Conservation (phyloP, 2,113 vertebrate genomes). For the Xenopus borealis region DNA sequence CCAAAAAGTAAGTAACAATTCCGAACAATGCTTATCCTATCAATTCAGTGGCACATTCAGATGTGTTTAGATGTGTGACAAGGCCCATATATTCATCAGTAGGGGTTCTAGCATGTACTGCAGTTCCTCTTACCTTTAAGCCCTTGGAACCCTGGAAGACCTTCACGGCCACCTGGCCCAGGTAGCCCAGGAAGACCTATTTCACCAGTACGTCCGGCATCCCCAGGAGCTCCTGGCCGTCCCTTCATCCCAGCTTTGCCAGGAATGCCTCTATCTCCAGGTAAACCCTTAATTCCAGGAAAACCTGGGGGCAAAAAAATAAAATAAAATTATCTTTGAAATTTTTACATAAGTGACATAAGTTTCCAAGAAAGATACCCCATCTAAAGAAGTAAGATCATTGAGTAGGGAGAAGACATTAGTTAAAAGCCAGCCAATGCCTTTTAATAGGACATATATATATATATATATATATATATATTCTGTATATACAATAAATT, state of each 20-base stretch:
- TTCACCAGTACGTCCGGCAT: constrained; percentile 69
- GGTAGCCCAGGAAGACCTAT: constrained; percentile 70
- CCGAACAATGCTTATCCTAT: no score
- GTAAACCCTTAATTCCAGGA: constrained; percentile 76
- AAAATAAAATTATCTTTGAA: no score
- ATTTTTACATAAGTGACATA: no score
- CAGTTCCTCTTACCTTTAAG: constrained; percentile 69
- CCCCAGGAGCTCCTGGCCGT: constrained; percentile 72
- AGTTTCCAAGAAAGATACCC: no score
- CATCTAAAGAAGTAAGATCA: no score
- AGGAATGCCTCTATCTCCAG: constrained; percentile 73
- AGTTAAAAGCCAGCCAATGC: background rate
- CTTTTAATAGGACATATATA: constrained; percentile 33
- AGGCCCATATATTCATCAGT: no score
- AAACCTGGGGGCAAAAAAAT: constrained; percentile 65
- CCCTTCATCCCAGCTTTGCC: constrained; percentile 81
- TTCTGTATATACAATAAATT: constrained; percentile 53
- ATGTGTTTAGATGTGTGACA: no score
- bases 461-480: constrained; percentile 40
- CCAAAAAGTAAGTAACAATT: no score
- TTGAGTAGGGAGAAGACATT: background rate
- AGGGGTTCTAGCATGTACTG: no score
- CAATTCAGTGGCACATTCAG: no score
- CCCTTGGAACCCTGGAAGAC: constrained; percentile 72
- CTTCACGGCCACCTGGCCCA: constrained; percentile 68